Evolutionary conservation across 1,140 invertebrate species (phyloP).

Genomic region (Temnothorax longispinosus): DNA sequence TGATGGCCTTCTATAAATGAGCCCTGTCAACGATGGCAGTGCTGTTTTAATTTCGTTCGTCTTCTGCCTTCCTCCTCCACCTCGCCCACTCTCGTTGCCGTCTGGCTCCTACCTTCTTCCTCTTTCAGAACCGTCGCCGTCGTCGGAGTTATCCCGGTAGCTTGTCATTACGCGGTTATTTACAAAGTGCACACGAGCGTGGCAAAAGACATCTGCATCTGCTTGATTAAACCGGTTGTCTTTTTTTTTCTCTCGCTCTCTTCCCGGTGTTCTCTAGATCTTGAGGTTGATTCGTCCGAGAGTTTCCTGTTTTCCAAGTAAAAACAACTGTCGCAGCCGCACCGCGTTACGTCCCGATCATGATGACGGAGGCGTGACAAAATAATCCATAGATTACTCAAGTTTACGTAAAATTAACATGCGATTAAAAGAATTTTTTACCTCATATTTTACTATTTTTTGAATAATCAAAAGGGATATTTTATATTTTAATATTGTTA

Average conservation of each 20-base stretch:
- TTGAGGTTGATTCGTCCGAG: constrained; percentile 3
- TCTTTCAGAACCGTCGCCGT: constrained; percentile 29
- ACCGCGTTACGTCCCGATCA: constrained; percentile 20
- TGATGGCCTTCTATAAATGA: constrained; percentile 58
- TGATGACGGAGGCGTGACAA: constrained; percentile 36
- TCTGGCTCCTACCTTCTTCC: neutral
- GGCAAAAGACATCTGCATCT: constrained; percentile 56
- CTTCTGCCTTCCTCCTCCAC: constrained; percentile 19
- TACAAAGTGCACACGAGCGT: constrained; percentile 54
- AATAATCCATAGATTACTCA: constrained; percentile 32
- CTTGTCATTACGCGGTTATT: constrained; percentile 66
- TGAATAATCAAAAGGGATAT: neutral
- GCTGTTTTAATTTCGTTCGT: constrained; percentile 61
- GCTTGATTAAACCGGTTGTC: constrained; percentile 65
- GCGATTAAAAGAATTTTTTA: neutral
- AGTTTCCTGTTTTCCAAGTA: constrained; percentile 38
- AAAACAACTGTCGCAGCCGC: constrained; percentile 27
- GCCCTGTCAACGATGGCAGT: constrained; percentile 40
- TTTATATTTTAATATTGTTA: neutral
- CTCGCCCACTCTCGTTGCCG: constrained; percentile 24
- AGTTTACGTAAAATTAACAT: neutral
- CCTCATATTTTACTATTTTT: neutral
- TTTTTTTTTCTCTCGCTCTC: constrained; percentile 35
- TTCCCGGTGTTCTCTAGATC: constrained; percentile 22
- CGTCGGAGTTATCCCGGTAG: constrained; percentile 36